Evolutionary conservation across 1,140 invertebrate genomes (phyloP).

Genomic region (Steinernema khuongi): DNA sequence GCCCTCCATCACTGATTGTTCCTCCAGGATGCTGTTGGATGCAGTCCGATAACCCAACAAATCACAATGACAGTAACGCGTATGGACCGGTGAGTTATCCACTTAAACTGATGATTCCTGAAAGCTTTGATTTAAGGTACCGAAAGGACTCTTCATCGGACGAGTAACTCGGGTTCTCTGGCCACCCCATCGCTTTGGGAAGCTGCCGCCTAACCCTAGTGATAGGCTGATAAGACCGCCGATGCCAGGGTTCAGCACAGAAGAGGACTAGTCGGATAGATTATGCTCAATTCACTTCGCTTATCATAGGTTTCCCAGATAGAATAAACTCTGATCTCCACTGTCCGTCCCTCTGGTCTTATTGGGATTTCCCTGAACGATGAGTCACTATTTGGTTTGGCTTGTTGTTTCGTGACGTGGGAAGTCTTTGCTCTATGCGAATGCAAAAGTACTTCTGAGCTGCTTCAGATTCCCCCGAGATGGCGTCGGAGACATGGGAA

Average conservation of each 20-base stretch:
- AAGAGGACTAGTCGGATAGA: no score
- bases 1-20: constrained; percentile 2
- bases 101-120: background rate
- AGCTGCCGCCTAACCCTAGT: background rate
- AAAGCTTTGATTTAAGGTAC: constrained; percentile 34
- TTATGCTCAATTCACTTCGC: constrained; percentile 29
- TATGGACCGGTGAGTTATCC: constrained; percentile 32
- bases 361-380: background rate
- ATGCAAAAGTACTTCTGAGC: background rate
- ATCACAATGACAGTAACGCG: constrained; percentile 30
- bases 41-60: constrained; percentile 33
- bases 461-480: constrained; percentile 32
- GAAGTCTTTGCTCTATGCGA: background rate
- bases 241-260: no score
- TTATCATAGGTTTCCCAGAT: constrained; percentile 34
- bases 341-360: constrained; percentile 6
- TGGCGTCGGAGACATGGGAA: constrained; percentile 33
- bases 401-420: constrained; percentile 22
- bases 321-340: constrained; percentile 24
- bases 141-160: constrained; percentile 26
- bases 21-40: constrained; percentile 34
- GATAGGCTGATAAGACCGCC: background rate
- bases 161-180: constrained; percentile 36
- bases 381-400: background rate
- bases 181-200: constrained; percentile 37